These are phyloP conservation scores for Drosophila quadrilineata DNA, from an alignment of 1,140 invertebrate genomes.

Conservation along the genomic window DNA sequence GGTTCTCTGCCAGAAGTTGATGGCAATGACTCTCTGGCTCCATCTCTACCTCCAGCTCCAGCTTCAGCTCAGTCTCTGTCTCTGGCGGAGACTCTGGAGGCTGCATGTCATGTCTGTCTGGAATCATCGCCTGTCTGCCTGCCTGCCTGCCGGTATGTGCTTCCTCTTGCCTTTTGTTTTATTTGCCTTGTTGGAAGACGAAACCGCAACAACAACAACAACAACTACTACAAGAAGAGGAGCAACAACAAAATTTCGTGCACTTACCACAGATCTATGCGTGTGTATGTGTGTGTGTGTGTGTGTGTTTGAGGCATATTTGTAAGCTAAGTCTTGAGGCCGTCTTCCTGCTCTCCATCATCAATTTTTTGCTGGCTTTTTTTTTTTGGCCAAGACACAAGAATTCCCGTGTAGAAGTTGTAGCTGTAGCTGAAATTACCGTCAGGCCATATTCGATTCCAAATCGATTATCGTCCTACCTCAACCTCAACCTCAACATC, in stretches of 20 bases:
- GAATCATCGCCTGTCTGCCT: too few relatives aligned
- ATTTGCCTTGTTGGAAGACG: slow-evolving; percentile 17
- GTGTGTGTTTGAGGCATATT: slow-evolving; percentile 2
- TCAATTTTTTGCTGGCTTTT: too few relatives aligned
- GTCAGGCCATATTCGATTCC: too few relatives aligned
- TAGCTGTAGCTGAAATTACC: background rate
- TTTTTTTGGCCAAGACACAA: background rate
- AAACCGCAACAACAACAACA: slow-evolving; percentile 9
- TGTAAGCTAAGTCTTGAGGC: background rate
- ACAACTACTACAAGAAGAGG: too few relatives aligned
- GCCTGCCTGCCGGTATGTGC: too few relatives aligned
- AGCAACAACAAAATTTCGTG: slow-evolving; percentile 11
- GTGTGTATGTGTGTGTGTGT: background rate
- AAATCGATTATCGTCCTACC: slow-evolving; percentile 1
- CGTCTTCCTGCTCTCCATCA: too few relatives aligned
- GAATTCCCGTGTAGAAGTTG: slow-evolving; percentile 6
- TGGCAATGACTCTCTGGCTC: slow-evolving; percentile 62
- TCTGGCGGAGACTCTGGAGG: slow-evolving; percentile 18
- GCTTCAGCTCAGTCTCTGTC: background rate
- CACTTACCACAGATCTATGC: background rate
- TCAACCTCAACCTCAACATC: too few relatives aligned
- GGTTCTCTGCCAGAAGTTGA: slow-evolving; percentile 67
- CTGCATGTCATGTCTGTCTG: slow-evolving; percentile 9
- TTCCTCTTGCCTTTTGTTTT: too few relatives aligned
- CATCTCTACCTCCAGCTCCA: slow-evolving; percentile 21